Evolutionary conservation across 2,797 vertebrate genomes (phyloP).

Genomic region (Acridotheres tristis): DNA sequence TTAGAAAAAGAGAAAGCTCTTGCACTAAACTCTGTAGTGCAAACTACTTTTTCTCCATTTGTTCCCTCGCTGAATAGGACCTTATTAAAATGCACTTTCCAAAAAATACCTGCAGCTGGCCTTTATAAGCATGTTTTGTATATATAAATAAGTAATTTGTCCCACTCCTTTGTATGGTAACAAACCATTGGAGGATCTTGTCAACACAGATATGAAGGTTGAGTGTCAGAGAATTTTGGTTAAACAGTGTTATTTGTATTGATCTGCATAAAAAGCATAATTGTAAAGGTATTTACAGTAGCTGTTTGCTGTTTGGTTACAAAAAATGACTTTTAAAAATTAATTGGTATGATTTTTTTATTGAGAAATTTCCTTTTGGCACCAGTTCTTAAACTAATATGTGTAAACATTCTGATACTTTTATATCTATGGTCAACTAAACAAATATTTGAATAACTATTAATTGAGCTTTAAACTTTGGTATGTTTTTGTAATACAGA

Average conservation of each 20-base stretch:
- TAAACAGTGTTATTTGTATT: constrained; percentile 57
- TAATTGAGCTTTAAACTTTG: neutral
- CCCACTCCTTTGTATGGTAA: constrained; percentile 81
- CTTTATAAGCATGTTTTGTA: constrained; percentile 83
- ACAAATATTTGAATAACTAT: neutral
- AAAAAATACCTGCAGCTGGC: constrained; percentile 85
- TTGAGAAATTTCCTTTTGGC: neutral
- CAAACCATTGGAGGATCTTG: constrained; percentile 77
- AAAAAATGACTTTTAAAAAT: neutral
- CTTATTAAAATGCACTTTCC: constrained; percentile 87
- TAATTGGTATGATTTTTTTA: neutral
- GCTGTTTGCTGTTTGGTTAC: neutral
- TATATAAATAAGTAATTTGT: constrained; percentile 87
- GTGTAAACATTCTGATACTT: neutral
- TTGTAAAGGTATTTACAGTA: constrained; percentile 42
- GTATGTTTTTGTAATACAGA: neutral
- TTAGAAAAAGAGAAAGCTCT: constrained; percentile 78
- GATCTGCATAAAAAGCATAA: constrained; percentile 38
- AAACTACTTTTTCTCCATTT: constrained; percentile 81
- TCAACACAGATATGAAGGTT: constrained; percentile 74
- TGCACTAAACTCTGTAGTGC: constrained; percentile 81
- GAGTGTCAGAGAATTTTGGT: constrained; percentile 62
- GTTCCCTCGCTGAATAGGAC: constrained; percentile 79
- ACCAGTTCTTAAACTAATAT: neutral
- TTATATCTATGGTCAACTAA: neutral